Evolutionary conservation across 2,888 invertebrate genomes (phyloP), one percentile per base, ranked within the genome.

Genomic region (Orthonychiurus folsomi): DNA sequence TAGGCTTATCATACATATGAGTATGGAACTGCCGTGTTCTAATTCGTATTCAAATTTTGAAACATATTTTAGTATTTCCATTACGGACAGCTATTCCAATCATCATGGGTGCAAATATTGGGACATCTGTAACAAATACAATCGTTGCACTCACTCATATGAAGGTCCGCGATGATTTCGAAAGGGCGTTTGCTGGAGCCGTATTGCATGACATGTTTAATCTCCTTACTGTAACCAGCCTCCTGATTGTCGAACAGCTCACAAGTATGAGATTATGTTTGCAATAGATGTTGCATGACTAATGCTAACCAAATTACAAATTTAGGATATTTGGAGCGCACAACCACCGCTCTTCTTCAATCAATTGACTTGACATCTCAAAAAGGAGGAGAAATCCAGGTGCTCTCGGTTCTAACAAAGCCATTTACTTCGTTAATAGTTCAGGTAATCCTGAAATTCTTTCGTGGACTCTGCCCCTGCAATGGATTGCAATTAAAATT

Each of bases 181-280:
- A 80, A 64, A 70, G 81, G 25, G 81, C 81, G 1, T 82, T 82
- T 69, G 79, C 79, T 2, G 81, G 80, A 1, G 81, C 81, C 21
- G 81, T 80, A 18, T 77, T 82, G 2, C 81, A 82, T 69, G 82
- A 82, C 73, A 80, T 81, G 76, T 82, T 81, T 76, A 82, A 83
- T 74, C 79, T 81, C 76, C 75, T 82, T 62, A 75, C 79, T 2
- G 80, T 82, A 37, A 64, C 80, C 24, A 75, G 79, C 1, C 75
- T 82, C 2, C 74, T 82, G 60, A 79, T 80, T 0, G 59, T 81
- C 5, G 82, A 82, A 73, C 74, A 77, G 27, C 68, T 75, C 24
- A 77, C 78, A 53, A 73, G 74, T 73, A 63, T 21, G 57, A 24
- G 24, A 55, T 25, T 55, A 5, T 15, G 15, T 9, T 37, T n/a